Evolutionary conservation across 2,888 invertebrate genomes (phyloP), one percentile per base, ranked within the genome.

Genomic region (Tenthredo amoena): DNA sequence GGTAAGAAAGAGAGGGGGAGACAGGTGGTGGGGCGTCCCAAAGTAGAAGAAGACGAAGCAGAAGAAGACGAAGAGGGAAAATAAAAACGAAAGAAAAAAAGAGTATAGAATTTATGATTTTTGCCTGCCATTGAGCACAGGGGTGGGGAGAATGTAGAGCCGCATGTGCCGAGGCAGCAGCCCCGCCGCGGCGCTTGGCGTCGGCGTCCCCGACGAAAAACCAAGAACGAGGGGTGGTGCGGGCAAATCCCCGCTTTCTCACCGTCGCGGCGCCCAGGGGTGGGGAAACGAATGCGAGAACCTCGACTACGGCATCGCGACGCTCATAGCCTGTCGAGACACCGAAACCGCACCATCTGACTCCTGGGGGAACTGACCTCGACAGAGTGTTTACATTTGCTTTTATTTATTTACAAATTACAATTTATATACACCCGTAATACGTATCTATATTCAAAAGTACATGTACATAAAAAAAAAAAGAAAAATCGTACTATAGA

Each of bases 261-360:
- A 26, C 40, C 81, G 81, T 65, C 62, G 81, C 81, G 81, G 62
- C 62, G 81, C 12, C 62, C 7, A 47, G 68, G 83, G 83, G 83
- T 68, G 47, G 83, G 68, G 68, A 83, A 18, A 47, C 68, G 68
- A 83, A 47, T 40, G 65, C 68, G 85, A 82, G 71, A 68, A 85
- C 71, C 85, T 71, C 65, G 55, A 43, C 68, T 34, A 65, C 81
- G 79, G 71, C 68, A 82, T 71, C 47, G 21, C 79, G 81, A 72
- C 85, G 58, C 76, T 55, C 85, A 85, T 76, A 83, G 71, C 74
- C 81, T 74, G 84, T 62, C 62, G 76, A 84, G 76, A 76, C 85
- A 40, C 84, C 85, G 84, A 43, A 76, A 85, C 47, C 65, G 43
- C 83, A 83, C 26, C 83, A 83, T 37, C 83, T 81, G n/a, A 40